These are phyloP conservation scores for Drosophila formosana DNA, from an alignment of 2,888 invertebrate species.

Conservation along the genomic window DNA sequence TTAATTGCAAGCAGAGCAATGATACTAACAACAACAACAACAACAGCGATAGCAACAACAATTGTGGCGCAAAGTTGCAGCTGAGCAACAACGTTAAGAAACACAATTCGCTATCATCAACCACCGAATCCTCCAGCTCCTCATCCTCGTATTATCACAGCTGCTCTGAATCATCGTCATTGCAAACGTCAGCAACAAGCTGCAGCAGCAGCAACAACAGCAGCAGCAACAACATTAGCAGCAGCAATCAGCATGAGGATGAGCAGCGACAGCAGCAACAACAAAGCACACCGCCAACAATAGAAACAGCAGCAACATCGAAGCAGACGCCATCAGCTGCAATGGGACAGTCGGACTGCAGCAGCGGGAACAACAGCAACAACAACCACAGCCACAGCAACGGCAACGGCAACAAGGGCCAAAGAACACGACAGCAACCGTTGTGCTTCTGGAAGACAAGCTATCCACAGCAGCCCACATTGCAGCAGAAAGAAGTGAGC, in stretches of 20 bases:
- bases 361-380: slow-evolving; percentile 1
- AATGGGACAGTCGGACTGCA: slow-evolving; percentile 8
- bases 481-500: slow-evolving; percentile 69
- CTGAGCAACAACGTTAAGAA: slow-evolving; percentile 40
- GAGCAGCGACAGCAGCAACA: slow-evolving; percentile 8
- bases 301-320: slow-evolving; percentile 8
- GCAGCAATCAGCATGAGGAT: slow-evolving; percentile 24
- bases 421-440: slow-evolving; percentile 58
- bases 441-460: slow-evolving; percentile 71
- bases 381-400: not conserved
- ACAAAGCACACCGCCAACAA: slow-evolving; percentile 11
- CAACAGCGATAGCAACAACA: slow-evolving; percentile 34
- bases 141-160: slow-evolving; percentile 55
- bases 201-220: not conserved
- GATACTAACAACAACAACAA: slow-evolving; percentile 39
- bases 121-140: slow-evolving; percentile 45
- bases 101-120: slow-evolving; percentile 58
- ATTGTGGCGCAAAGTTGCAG: slow-evolving; percentile 17
- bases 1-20: slow-evolving; percentile 28
- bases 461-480: slow-evolving; percentile 63
- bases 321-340: slow-evolving; percentile 1
- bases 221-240: slow-evolving; percentile 21
- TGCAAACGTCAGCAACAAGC: slow-evolving; percentile 5
- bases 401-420: slow-evolving; percentile 36
- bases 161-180: slow-evolving; percentile 47